A percentile compares a stretch with the other conserved stretches of the same genome.
Evolutionary conservation across 2,888 invertebrate genomes (phyloP).

Genomic region (Rotaria sp.): DNA sequence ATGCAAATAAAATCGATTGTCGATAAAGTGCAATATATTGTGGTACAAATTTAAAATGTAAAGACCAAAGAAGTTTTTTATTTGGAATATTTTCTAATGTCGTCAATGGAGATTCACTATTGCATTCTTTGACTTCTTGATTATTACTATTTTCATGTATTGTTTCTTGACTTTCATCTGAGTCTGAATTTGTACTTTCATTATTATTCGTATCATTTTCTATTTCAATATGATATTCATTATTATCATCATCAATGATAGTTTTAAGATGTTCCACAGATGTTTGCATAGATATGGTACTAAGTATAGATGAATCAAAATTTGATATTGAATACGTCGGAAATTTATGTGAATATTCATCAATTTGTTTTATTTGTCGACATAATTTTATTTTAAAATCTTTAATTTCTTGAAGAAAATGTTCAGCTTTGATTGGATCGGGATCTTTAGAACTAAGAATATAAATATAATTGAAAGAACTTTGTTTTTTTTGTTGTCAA

Average conservation of each 20-base stretch:
- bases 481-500: neutral
- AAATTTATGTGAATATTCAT: neutral
- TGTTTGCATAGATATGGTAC: neutral
- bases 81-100: neutral
- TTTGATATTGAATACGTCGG: neutral
- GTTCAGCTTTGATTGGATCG: neutral
- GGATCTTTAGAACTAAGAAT: neutral
- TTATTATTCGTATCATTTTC: neutral
- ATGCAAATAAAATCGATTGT: constrained; percentile 3
- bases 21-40: constrained; percentile 7
- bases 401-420: neutral
- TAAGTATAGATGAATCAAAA: neutral
- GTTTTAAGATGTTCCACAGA: neutral
- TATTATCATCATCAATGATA: neutral
- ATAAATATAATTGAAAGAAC: too few species aligned
- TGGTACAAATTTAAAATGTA: neutral
- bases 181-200: neutral
- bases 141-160: neutral
- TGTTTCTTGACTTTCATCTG: neutral
- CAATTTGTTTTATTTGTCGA: neutral
- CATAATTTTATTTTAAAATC: neutral
- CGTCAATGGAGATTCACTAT: neutral
- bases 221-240: neutral
- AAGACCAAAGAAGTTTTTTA: neutral
- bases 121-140: neutral